A percentile compares a stretch with the other conserved stretches of the same genome.
phyloP scores from a whole-genome alignment of 2,113 vertebrate genomes.

The Haplochromis vanheusdeni region DNA sequence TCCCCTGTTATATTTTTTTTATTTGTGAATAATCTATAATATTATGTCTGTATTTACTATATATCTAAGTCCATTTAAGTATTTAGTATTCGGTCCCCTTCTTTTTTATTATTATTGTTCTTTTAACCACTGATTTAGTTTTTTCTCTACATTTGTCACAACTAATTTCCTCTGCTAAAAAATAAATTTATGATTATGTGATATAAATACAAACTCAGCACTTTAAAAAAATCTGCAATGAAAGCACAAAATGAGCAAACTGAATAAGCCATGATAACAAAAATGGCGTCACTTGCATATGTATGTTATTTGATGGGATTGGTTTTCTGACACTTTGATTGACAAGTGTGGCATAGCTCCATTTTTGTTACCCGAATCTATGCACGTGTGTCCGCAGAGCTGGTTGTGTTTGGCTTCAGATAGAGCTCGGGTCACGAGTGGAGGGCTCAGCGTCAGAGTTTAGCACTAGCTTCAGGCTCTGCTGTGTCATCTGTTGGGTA shows the following conservation, averaged over 20 bases:
- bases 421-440: constrained; percentile 10
- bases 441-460: constrained; percentile 26
- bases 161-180: not conserved
- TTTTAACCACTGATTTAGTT: not conserved
- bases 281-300: constrained; percentile 34
- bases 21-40: not conserved
- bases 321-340: constrained; percentile 42
- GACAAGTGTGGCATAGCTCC: constrained; percentile 6
- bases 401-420: constrained; percentile 46
- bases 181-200: not conserved
- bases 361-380: constrained; percentile 22
- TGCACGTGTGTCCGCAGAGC: not conserved
- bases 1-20: not conserved
- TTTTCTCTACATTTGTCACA: not conserved
- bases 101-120: not conserved
- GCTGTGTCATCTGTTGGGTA: constrained; percentile 39
- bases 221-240: not conserved
- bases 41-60: not conserved
- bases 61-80: not conserved
- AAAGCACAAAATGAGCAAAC: not conserved
- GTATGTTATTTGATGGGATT: constrained; percentile 30
- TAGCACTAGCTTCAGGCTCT: not conserved
- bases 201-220: not conserved
- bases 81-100: not conserved
- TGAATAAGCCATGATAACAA: constrained; percentile 28